A percentile compares a stretch with the other conserved stretches of the same genome.
These are phyloP conservation scores for Taeniopygia guttata DNA, from an alignment of 2,797 vertebrate genomes.

Conservation along the genomic window DNA sequence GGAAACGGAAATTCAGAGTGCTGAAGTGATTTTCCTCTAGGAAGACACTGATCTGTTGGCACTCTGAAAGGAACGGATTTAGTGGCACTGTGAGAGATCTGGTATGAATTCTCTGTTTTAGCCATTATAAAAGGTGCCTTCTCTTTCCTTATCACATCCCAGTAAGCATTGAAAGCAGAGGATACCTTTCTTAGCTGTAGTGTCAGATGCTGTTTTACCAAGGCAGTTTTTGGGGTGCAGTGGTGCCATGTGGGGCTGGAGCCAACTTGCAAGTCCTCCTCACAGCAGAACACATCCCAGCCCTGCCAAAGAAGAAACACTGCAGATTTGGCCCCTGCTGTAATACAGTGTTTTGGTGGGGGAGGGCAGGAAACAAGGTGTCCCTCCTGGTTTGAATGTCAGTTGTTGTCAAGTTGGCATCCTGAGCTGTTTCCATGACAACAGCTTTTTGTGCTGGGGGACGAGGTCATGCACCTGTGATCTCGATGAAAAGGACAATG, in stretches of 20 bases:
- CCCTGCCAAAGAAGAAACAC: background rate
- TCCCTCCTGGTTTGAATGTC: slow-evolving; percentile 76
- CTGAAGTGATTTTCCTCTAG: background rate
- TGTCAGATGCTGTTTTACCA: background rate
- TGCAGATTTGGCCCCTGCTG: slow-evolving; percentile 39
- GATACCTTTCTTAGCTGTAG: background rate
- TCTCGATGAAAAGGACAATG: slow-evolving; percentile 57
- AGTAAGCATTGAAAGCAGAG: background rate
- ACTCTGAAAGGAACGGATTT: background rate
- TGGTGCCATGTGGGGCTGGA: background rate
- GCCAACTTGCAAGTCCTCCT: background rate
- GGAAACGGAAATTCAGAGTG: background rate
- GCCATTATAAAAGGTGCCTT: background rate
- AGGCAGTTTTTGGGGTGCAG: background rate
- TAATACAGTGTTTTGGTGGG: background rate
- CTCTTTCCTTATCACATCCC: background rate
- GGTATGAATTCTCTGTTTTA: background rate
- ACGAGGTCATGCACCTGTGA: slow-evolving; percentile 71
- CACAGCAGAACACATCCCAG: background rate
- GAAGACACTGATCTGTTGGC: background rate
- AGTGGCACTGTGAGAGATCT: background rate
- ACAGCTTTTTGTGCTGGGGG: slow-evolving; percentile 60
- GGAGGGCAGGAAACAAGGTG: slow-evolving; percentile 38
- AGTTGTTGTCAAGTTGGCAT: slow-evolving; percentile 73
- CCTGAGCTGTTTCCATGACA: slow-evolving; percentile 68